These are phyloP conservation scores for Drosophila greeni DNA, from an alignment of 2,888 invertebrate species.

Conservation along the genomic window DNA sequence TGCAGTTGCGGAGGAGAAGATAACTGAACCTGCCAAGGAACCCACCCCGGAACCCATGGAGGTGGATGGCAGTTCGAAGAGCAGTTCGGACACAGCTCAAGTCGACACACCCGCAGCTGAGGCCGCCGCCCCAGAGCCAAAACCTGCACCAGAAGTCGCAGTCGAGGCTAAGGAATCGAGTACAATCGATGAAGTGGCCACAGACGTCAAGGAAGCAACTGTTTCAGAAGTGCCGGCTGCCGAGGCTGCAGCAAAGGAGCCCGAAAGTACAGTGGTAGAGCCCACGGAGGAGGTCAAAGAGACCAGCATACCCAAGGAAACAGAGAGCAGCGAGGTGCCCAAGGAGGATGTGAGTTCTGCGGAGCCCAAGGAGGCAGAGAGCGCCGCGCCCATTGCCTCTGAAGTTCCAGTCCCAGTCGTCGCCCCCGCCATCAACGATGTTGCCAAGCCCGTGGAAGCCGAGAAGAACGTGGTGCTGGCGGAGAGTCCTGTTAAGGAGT, in stretches of 20 bases:
- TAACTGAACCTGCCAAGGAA: conserved; percentile 51
- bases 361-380: conserved; percentile 24
- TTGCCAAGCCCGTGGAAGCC: conserved; percentile 41
- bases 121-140: conserved; percentile 20
- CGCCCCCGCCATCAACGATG: conserved; percentile 35
- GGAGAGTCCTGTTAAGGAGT: conserved; percentile 49
- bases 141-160: conserved; percentile 19
- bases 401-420: conserved; percentile 30
- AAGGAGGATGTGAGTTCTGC: conserved; percentile 20
- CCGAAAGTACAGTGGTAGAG: conserved; percentile 21
- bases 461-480: conserved; percentile 30
- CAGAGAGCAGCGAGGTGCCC: conserved; percentile 26
- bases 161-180: conserved; percentile 34
- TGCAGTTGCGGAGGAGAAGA: conserved; percentile 36
- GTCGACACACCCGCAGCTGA: conserved; percentile 23
- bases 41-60: conserved; percentile 76
- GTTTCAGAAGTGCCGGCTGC: conserved; percentile 19
- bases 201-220: conserved; percentile 43
- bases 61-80: conserved; percentile 69
- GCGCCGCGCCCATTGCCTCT: conserved; percentile 16
- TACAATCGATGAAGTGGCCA: conserved; percentile 41
- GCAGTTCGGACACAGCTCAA: conserved; percentile 45
- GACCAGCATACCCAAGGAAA: conserved; percentile 23
- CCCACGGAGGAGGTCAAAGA: conserved; percentile 16
- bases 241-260: conserved; percentile 17